phyloP scores from a whole-genome alignment of 2,797 vertebrate species.

The Carcharodon carcharias region DNA sequence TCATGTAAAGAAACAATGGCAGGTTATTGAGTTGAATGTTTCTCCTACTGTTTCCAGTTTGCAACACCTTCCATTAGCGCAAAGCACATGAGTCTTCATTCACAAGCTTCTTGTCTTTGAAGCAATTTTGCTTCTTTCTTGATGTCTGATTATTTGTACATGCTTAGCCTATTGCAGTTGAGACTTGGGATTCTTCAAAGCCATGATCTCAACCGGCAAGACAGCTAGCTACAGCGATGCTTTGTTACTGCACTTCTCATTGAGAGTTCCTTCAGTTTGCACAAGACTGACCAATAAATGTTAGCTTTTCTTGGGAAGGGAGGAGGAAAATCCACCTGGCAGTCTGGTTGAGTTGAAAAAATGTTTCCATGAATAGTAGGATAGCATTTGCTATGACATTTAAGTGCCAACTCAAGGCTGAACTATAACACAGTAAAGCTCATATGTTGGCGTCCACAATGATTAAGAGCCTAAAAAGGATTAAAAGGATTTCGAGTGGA shows the following conservation, averaged over 20 bases:
- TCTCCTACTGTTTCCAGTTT: not conserved
- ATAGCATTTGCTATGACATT: not conserved
- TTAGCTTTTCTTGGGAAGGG: not conserved
- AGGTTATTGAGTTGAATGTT: not conserved
- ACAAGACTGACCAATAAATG: not conserved
- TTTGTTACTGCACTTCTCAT: not conserved
- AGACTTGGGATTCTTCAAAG: not conserved
- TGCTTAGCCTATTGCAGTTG: not conserved
- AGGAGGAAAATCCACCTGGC: not conserved
- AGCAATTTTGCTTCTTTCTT: not conserved
- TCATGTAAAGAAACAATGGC: not conserved
- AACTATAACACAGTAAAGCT: not conserved
- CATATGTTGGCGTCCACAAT: not conserved
- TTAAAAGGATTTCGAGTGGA: not conserved
- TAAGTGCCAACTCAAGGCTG: not conserved
- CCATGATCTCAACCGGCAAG: not conserved
- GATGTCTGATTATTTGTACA: not conserved
- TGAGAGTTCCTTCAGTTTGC: not conserved
- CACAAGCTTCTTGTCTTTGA: not conserved
- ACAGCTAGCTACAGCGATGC: not conserved
- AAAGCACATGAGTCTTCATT: not conserved
- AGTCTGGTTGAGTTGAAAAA: not conserved
- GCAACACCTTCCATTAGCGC: not conserved
- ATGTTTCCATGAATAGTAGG: not conserved
- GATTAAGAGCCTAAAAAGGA: not conserved